Percentiles rank a stretch among this genome's conserved stretches.
These are phyloP conservation scores for Augochlora pura DNA, from an alignment of 1,140 invertebrate genomes.

Conservation along the genomic window DNA sequence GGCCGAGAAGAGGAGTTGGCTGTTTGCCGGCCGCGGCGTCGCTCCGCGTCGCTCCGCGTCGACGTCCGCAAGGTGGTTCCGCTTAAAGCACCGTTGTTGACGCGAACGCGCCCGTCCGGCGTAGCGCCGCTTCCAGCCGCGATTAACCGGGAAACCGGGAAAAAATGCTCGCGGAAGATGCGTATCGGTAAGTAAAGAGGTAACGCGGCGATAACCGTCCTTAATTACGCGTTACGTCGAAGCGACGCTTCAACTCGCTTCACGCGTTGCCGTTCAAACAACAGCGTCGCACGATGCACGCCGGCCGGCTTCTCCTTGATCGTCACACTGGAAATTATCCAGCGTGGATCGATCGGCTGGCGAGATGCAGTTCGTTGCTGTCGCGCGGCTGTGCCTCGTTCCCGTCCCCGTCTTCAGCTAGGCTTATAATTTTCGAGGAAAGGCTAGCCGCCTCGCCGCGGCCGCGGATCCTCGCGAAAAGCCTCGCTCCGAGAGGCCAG, in stretches of 20 bases:
- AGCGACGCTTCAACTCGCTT: conserved; percentile 30
- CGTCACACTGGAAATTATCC: conserved; percentile 44
- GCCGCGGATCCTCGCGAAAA: too few species aligned
- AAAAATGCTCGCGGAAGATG: conserved; percentile 11
- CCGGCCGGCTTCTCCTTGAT: conserved; percentile 26
- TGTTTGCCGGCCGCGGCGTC: too few species aligned
- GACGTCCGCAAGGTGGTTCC: too few species aligned
- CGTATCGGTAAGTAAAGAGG: conserved; percentile 17
- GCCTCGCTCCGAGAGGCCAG: too few species aligned
- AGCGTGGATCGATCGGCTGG: conserved; percentile 14
- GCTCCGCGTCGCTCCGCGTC: too few species aligned
- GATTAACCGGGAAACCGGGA: neutral
- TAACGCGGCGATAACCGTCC: conserved; percentile 11
- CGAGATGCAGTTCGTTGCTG: neutral
- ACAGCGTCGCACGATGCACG: conserved; percentile 3
- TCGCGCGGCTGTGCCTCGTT: neutral
- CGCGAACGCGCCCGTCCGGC: too few species aligned
- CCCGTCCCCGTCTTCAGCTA: neutral
- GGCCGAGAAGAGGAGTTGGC: too few species aligned
- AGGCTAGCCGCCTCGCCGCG: too few species aligned
- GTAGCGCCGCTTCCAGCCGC: too few species aligned
- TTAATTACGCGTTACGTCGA: conserved; percentile 44
- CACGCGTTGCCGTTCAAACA: conserved; percentile 35
- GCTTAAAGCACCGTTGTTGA: too few species aligned
- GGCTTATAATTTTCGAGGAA: neutral